Evolutionary conservation across 2,888 invertebrate genomes (phyloP), one percentile per base, ranked within the genome.

Genomic region (Lasioglossum vierecki): DNA sequence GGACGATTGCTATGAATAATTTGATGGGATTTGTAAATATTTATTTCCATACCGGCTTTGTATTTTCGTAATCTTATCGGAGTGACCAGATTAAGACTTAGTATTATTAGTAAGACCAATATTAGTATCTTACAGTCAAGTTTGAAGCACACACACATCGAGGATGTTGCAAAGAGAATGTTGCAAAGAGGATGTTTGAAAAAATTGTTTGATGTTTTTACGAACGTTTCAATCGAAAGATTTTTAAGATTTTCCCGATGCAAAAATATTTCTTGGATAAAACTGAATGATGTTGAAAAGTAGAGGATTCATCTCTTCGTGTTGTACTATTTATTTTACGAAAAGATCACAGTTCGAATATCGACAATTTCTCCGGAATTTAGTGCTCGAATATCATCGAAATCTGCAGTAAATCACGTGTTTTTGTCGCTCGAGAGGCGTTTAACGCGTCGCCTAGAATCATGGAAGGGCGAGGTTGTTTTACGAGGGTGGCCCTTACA

Each of bases 401-500:
- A 73, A 26, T 41, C 60, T 15, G 53, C n/a, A 35, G 84, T 86
- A 82, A 89, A 90, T 86, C 82, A 78, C 44, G 60, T 46, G 79
- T 86, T 84, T 80, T 72, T 60, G 83, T 41, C 68, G 68, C 41
- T 76, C 80, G 57, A 79, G 80, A 73, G 79, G 78, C 73, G 74
- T 84, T 84, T 89, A 83, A 85, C 84, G 87, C 82, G 85, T 87
- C 89, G 79, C 85, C 83, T 83, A 76, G 89, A 89, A 82, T 83
- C 80, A 77, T 66, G 72, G 80, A 41, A 53, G 78, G 76, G 76
- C 76, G 63, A 74, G 76, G 68, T 83, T 84, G 89, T 87, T 89
- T 89, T 89, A 89, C 89, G 87, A 88, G 91, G 89, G 88, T 86
- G 86, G 76, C 78, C 80, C 84, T 81, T 44, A 22, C 79, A 84